Evolutionary conservation across 2,113 vertebrate species (phyloP).

Genomic region (Clarias macrocephalus): DNA sequence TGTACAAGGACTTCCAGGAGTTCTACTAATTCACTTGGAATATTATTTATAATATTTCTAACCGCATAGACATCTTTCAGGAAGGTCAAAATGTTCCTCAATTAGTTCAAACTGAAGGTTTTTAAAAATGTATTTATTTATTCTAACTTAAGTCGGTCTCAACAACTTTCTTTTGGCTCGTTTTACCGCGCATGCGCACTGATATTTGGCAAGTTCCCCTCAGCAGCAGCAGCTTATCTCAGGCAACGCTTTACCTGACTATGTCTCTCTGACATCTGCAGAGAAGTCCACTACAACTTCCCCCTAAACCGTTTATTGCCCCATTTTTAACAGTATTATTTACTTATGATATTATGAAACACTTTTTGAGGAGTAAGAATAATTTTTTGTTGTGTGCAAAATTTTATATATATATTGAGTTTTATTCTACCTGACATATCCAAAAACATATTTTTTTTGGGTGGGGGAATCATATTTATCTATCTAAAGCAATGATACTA

Average conservation of each 20-base stretch:
- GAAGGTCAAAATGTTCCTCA: not conserved
- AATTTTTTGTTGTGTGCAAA: not conserved
- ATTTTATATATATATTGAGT: too few relatives aligned
- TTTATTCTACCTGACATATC: too few relatives aligned
- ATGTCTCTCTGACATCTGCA: not conserved
- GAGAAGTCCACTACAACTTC: not conserved
- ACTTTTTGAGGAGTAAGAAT: not conserved
- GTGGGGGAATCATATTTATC: too few relatives aligned
- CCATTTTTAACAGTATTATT: not conserved
- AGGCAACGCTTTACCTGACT: not conserved
- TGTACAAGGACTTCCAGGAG: too few relatives aligned
- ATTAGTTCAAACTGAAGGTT: not conserved
- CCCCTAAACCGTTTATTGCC: not conserved
- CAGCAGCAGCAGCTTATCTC: not conserved
- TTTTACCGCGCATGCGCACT: constrained; percentile 40
- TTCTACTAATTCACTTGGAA: too few relatives aligned
- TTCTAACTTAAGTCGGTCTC: not conserved
- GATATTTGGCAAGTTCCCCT: not conserved
- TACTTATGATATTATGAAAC: not conserved
- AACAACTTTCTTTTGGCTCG: not conserved
- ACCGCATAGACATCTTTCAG: not conserved
- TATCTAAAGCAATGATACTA: not conserved
- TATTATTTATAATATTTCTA: not conserved
- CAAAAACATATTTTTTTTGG: too few relatives aligned
- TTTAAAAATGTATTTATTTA: too few relatives aligned